A percentile compares a stretch with the other conserved stretches of the same genome.
Evolutionary conservation across 2,888 invertebrate genomes (phyloP).

Genomic region (Acanthosepion pharaonis): DNA sequence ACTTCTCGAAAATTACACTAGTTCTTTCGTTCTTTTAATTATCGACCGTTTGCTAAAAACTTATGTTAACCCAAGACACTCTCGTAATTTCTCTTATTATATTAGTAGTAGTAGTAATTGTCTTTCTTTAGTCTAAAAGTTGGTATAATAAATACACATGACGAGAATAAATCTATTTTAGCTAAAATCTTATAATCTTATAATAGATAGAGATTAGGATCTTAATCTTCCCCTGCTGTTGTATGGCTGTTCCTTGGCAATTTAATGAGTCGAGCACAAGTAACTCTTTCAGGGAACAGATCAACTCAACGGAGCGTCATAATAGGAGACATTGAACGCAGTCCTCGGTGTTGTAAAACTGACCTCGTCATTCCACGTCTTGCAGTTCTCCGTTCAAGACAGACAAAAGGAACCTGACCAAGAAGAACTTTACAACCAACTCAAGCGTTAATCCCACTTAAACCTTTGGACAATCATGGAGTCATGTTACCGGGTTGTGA

Average conservation of each 20-base stretch:
- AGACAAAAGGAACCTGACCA: not conserved
- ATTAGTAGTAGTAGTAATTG: too few relatives aligned
- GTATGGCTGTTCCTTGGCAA: not conserved
- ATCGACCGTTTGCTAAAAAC: too few relatives aligned
- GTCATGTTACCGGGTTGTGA: not conserved
- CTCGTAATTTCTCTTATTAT: too few relatives aligned
- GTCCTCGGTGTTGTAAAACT: not conserved
- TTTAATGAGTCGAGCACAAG: not conserved
- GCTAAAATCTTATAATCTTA: not conserved
- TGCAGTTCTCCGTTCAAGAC: not conserved
- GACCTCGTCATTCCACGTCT: not conserved
- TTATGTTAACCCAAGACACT: too few relatives aligned
- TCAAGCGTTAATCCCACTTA: constrained; percentile 20
- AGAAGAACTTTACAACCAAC: not conserved
- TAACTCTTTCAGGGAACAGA: not conserved
- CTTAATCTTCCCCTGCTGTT: not conserved
- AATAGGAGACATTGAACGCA: not conserved
- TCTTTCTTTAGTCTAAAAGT: not conserved
- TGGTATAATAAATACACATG: not conserved
- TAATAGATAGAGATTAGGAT: not conserved
- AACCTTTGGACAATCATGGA: not conserved
- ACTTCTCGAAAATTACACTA: too few relatives aligned
- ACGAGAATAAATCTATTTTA: not conserved
- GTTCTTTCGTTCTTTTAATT: too few relatives aligned
- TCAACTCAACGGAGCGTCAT: not conserved